Base-by-base conservation (phyloP, 2,888 invertebrate species). In the Cryptosula pallasiana region DNA sequence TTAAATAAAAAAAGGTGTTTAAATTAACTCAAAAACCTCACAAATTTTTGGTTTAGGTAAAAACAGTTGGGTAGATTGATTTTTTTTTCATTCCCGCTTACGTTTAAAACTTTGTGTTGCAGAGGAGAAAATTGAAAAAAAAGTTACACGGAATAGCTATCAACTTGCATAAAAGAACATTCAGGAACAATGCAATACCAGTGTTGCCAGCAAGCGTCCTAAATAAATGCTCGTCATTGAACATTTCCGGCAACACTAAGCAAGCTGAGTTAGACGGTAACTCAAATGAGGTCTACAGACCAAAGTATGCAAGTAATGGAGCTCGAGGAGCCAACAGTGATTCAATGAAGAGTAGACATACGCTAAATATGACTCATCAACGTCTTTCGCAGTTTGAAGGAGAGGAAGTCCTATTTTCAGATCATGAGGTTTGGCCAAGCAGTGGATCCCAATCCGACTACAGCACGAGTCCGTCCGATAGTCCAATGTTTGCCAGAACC, bases 101-200 rank as follows among this genome's bases (percentile, higher is more conserved):
- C n/a, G n/a, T n/a, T n/a, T n/a, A n/a, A n/a, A n/a, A n/a, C n/a
- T 20, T 45, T 45, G 20, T 45, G 45, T 57, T 57, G 23, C 25
- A 63, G 63, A 63, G 63, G 32, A 63, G 32, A 32, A 63, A 63
- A n/a, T 32, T 63, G 27, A 63, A 63, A 63, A 63, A 63, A 27
- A 63, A 63, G n/a, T 25, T 32, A 20, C 20, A 63, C 32, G 63
- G 63, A 9, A 25, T 63, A 13, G 63, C 32, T 29, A 27, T 34
- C 9, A 63, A 32, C 32, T 32, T 63, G 25, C 63, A 27, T 27
- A 5, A 13, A 32, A 25, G 29, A 27, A 34, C 9, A 27, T 29
- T 9, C 5, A 63, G 27, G 32, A 27, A 27, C 3, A 63, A 34
- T n/a, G 55, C 55, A 23, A 5, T 25, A 20, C 23, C 23, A 16